These are phyloP conservation scores for Teleogryllus oceanicus DNA, from an alignment of 2,888 invertebrate genomes.

Conservation along the genomic window DNA sequence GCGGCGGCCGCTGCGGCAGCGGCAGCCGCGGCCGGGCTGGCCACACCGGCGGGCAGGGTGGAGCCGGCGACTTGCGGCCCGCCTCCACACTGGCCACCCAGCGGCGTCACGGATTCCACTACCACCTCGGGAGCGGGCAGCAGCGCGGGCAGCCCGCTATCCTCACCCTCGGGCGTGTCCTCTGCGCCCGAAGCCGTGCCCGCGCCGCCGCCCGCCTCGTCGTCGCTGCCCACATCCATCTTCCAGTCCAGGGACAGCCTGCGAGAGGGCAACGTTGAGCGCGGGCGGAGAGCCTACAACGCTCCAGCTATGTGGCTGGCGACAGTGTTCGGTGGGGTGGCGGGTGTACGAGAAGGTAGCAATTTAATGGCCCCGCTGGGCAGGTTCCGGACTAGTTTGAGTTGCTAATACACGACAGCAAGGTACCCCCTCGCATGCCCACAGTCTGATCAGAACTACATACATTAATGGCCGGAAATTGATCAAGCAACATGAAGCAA, in stretches of 20 bases:
- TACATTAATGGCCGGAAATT: no score
- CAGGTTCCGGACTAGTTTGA: no score
- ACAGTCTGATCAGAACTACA: no score
- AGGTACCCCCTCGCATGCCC: no score
- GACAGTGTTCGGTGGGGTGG: no score
- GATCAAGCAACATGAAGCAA: no score
- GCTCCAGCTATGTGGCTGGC: no score
- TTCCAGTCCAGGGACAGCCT: background rate
- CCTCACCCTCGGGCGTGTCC: constrained; percentile 6
- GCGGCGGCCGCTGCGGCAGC: background rate
- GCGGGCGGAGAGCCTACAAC: no score
- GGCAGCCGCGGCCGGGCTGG: background rate
- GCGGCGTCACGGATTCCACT: background rate
- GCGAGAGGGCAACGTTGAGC: no score
- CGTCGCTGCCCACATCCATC: constrained; percentile 19
- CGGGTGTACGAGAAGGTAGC: no score
- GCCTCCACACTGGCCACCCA: background rate
- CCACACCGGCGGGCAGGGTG: background rate
- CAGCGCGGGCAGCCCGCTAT: constrained; percentile 1
- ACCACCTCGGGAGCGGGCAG: constrained; percentile 12
- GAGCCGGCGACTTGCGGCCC: background rate
- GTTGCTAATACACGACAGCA: no score
- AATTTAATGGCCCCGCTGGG: no score
- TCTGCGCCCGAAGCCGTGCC: background rate
- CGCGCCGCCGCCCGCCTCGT: background rate